phyloP scores from a whole-genome alignment of 1,140 invertebrate genomes.

The Orius laevigatus region DNA sequence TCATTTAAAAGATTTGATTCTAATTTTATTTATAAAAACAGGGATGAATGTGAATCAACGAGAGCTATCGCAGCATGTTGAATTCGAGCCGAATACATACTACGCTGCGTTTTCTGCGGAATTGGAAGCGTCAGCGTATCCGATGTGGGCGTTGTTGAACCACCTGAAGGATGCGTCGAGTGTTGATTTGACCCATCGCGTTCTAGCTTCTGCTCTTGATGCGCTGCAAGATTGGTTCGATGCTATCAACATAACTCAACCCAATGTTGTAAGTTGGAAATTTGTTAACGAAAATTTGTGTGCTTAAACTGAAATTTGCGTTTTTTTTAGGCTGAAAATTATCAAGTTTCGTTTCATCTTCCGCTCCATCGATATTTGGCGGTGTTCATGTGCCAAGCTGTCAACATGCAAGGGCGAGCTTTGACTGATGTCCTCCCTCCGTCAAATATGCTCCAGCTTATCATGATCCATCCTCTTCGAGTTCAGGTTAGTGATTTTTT shows the following conservation, averaged over 20 bases:
- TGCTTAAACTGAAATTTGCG: neutral
- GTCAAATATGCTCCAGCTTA: conserved; percentile 54
- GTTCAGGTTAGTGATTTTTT: conserved; percentile 54
- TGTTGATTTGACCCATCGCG: conserved; percentile 50
- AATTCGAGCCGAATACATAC: conserved; percentile 92
- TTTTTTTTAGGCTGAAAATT: conserved; percentile 46
- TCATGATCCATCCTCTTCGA: conserved; percentile 78
- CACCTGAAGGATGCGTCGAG: conserved; percentile 63
- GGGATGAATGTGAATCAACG: conserved; percentile 91
- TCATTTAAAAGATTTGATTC: neutral
- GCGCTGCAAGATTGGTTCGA: conserved; percentile 76
- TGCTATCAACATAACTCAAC: conserved; percentile 38
- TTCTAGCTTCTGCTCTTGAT: conserved; percentile 53
- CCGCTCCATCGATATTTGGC: conserved; percentile 89
- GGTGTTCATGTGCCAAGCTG: conserved; percentile 78
- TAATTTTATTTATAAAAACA: conserved; percentile 26
- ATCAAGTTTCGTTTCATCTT: conserved; percentile 86
- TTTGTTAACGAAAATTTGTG: neutral
- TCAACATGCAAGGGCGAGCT: conserved; percentile 59
- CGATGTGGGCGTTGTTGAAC: conserved; percentile 89
- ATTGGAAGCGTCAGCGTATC: conserved; percentile 86
- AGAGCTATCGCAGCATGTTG: conserved; percentile 79
- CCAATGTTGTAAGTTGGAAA: conserved; percentile 15
- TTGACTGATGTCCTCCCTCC: conserved; percentile 65
- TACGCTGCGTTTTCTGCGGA: conserved; percentile 94